Evolutionary conservation across 2,888 invertebrate genomes (phyloP), one percentile per base, ranked within the genome.

Genomic region (Pseudococcus longispinus): DNA sequence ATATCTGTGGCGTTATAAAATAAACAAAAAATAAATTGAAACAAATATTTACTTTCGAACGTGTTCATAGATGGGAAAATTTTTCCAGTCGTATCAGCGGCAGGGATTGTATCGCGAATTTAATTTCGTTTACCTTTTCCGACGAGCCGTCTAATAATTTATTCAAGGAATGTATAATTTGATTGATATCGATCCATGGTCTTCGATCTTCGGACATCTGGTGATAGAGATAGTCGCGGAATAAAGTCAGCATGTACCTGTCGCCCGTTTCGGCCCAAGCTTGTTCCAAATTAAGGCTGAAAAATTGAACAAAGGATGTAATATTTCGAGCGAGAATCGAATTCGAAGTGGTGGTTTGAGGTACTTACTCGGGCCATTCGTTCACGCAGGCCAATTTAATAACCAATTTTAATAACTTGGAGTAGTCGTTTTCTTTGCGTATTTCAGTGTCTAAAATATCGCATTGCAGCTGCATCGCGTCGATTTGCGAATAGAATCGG

Each of bases 261-360:
- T 99, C 98, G 26, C 98, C 99, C 29, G 98, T 99, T 92, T 99
- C 99, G 51, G 98, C 95, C 99, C 99, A 99, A 18, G 96, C 94
- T 15, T 95, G 94, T 91, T 99, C 98, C 93, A 97, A 92, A 91
- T 97, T 96, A 90, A 97, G 93, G 91, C 97, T 97, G 90, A n/a
- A 90, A 44, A 83, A 42, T 42, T 11, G 20, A 37, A 83, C n/a
- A 51, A 11, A 29, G 32, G 46, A 37, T 29, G n/a, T 37, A 2
- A 32, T 18, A 74, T 42, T n/a, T 37, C 0, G 20, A n/a, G 5
- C 55, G 18, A 51, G 51, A n/a, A n/a, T n/a, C n/a, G 51, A 37
- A 46, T 15, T n/a, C n/a, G 15, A 3, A 15, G 15, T 46, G 15
- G 13, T 15, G 13, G 11, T 46, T 13, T 46, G 46, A 15, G 46